Conservation (phyloP, 1,140 invertebrate species). For the Heliothis virescens region DNA sequence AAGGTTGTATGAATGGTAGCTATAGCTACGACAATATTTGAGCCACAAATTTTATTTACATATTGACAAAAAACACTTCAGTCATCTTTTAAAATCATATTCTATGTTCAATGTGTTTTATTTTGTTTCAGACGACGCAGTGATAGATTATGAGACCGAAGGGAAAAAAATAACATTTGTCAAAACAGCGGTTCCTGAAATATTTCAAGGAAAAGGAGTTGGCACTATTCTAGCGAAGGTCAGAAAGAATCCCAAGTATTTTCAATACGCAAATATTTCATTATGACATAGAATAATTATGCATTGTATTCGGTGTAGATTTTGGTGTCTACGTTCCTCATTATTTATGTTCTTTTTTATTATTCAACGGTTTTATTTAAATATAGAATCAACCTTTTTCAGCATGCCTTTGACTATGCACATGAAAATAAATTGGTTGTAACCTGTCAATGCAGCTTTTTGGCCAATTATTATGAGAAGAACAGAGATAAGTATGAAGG, state of each 20-base stretch:
- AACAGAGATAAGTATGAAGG: constrained; percentile 85
- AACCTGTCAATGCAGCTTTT: constrained; percentile 88
- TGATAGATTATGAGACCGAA: constrained; percentile 82
- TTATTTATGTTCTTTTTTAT: no score
- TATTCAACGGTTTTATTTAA: no score
- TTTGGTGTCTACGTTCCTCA: constrained; percentile 15
- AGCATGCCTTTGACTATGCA: constrained; percentile 90
- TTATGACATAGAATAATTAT: not conserved
- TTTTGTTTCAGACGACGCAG: constrained; percentile 77
- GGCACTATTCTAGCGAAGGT: constrained; percentile 89
- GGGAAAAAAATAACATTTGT: constrained; percentile 86
- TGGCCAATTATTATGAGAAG: constrained; percentile 88
- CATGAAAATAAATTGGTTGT: constrained; percentile 87
- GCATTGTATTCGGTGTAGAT: no score
- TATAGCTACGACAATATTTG: no score
- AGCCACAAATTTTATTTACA: no score
- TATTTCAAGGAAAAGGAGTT: constrained; percentile 88
- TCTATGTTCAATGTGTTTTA: not conserved
- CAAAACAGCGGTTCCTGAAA: constrained; percentile 87
- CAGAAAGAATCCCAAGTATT: not conserved
- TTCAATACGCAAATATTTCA: not conserved
- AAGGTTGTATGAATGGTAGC: no score
- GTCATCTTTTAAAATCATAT: no score
- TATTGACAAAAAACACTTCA: no score
- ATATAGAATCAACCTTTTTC: no score